These are phyloP conservation scores for Minunthozetes semirufus DNA, from an alignment of 2,888 invertebrate genomes.

Conservation along the genomic window DNA sequence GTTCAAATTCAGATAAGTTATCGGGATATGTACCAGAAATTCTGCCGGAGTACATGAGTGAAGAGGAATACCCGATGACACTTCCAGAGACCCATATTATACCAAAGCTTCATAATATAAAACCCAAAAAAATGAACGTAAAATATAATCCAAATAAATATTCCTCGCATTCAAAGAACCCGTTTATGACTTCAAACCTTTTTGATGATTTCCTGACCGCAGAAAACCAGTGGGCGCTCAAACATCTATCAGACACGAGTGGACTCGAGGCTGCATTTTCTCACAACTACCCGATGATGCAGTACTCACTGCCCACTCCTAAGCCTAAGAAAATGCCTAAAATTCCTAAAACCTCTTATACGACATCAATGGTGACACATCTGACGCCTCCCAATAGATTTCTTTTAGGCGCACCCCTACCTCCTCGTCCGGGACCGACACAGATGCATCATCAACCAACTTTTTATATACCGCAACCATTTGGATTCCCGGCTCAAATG, in stretches of 20 bases:
- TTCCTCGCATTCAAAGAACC: not conserved
- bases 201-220: conserved; percentile 2
- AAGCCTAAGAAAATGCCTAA: not conserved
- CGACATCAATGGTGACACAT: not conserved
- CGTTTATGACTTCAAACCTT: not conserved
- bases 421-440: not conserved
- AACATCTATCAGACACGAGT: not conserved
- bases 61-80: not conserved
- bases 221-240: conserved; percentile 5
- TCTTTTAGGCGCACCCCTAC: not conserved
- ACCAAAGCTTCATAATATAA: not conserved
- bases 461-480: not conserved
- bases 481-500: not conserved
- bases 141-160: not conserved
- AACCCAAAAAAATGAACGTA: not conserved
- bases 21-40: conserved; percentile 8
- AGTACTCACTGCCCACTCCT: not conserved
- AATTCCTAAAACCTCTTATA: not conserved
- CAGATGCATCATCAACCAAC: not conserved
- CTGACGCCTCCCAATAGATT: not conserved
- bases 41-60: not conserved
- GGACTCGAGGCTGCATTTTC: conserved; percentile 1
- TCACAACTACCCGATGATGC: not conserved
- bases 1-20: not conserved
- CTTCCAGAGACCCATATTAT: not conserved